Base-by-base conservation (phyloP, 2,888 invertebrate genomes). In the Poecilus cupreus region DNA sequence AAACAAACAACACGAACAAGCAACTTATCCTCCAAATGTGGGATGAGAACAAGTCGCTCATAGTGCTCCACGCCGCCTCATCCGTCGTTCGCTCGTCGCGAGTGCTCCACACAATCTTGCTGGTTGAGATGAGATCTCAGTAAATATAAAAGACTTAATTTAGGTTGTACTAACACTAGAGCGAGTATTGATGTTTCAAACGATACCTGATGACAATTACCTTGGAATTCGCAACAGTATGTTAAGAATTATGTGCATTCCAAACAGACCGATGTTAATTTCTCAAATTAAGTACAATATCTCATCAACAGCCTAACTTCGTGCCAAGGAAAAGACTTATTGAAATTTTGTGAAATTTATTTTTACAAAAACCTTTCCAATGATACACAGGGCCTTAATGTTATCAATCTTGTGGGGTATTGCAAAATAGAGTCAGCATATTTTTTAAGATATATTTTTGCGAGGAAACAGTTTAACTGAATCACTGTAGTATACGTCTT, bases 381-480 rank as follows among this genome's bases (percentile, higher is more conserved):
- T 87, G 87, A 87, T 87, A 84, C 86, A 83, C 85, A 88, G 85
- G 87, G 88, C 88, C 88, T 88, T 88, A 87, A 85, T 51, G 54
- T 79, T 79, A 80, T 72, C 57, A 80, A 86, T 85, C 85, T 86
- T 85, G 85, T 85, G 85, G 85, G 86, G 83, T 85, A 85, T 86
- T 86, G 85, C 85, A 85, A 74, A 84, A 86, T 85, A 84, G 85
- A 81, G 54, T 80, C 80, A 57, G 80, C 80, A 86, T 86, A 86
- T 87, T 87, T 87, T 87, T 87, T 87, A 86, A 86, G 86, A 85
- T 86, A 87, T 87, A 87, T 87, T 87, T 87, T 87, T 87, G 86
- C 86, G 86, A 86, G 84, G 82, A 85, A 82, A 77, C 80, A 46
- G 80, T 82, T 83, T 84, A 84, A 85, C 83, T 84, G 85, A 84